Evolutionary conservation across 2,797 vertebrate genomes (phyloP).

Genomic region (Ceryle rudis): DNA sequence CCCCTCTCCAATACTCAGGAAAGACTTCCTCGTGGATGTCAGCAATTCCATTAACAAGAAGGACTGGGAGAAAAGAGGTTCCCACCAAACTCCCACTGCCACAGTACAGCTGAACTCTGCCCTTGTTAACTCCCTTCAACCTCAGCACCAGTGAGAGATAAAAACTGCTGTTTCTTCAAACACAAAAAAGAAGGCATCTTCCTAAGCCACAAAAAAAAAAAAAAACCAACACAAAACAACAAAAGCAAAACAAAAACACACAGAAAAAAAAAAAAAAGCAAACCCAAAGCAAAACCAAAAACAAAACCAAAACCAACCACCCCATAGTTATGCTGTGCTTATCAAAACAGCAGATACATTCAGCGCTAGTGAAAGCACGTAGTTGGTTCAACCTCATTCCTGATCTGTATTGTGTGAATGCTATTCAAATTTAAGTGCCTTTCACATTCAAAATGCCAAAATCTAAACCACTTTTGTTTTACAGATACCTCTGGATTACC

Average conservation of each 20-base stretch:
- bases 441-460: background rate
- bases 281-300: background rate
- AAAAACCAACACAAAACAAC: background rate
- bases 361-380: background rate
- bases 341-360: background rate
- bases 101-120: background rate
- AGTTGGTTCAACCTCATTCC: background rate
- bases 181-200: background rate
- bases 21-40: background rate
- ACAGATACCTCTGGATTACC: background rate
- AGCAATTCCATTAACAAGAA: background rate
- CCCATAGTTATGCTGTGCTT: background rate
- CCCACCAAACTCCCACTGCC: background rate
- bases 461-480: background rate
- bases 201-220: background rate
- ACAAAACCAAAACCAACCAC: background rate
- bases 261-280: background rate
- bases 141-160: accelerated
- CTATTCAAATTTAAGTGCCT: background rate
- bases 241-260: accelerated
- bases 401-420: accelerated
- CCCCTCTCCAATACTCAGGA: background rate
- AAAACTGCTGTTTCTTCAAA: background rate
- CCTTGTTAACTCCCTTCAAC: background rate
- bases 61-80: background rate